phyloP scores from a whole-genome alignment of 2,797 vertebrate genomes.

The Acanthornis magna region DNA sequence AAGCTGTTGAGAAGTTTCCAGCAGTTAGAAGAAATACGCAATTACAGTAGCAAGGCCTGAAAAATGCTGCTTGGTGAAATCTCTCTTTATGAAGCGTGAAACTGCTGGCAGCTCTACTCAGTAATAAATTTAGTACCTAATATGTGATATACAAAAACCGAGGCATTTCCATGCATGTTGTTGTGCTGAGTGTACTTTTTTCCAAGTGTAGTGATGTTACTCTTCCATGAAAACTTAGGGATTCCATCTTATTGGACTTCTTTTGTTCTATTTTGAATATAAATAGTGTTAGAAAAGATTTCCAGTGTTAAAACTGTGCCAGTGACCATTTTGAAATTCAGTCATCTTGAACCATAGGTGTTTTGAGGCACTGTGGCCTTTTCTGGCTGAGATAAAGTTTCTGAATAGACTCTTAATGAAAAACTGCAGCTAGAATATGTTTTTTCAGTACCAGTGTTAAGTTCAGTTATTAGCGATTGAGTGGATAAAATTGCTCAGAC shows the following conservation, averaged over 20 bases:
- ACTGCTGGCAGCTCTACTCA: neutral
- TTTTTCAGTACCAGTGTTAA: neutral
- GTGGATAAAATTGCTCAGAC: neutral
- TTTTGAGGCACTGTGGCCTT: neutral
- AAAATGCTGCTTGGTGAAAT: neutral
- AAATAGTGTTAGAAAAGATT: neutral
- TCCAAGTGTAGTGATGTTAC: neutral
- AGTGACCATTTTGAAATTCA: neutral
- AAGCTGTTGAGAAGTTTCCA: neutral
- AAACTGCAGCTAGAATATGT: neutral
- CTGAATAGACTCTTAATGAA: neutral
- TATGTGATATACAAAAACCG: accelerated
- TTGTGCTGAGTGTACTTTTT: neutral
- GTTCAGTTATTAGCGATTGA: neutral
- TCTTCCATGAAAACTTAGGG: neutral
- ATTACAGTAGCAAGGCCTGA: accelerated
- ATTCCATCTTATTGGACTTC: neutral
- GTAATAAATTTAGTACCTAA: neutral
- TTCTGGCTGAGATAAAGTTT: neutral
- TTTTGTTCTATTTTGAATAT: neutral
- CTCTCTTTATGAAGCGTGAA: neutral
- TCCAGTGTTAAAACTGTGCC: neutral
- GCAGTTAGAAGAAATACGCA: neutral
- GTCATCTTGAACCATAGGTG: neutral
- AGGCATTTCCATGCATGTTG: neutral